Evolutionary conservation across 2,888 invertebrate species (phyloP).

Genomic region (Amphimallon solstitiale): DNA sequence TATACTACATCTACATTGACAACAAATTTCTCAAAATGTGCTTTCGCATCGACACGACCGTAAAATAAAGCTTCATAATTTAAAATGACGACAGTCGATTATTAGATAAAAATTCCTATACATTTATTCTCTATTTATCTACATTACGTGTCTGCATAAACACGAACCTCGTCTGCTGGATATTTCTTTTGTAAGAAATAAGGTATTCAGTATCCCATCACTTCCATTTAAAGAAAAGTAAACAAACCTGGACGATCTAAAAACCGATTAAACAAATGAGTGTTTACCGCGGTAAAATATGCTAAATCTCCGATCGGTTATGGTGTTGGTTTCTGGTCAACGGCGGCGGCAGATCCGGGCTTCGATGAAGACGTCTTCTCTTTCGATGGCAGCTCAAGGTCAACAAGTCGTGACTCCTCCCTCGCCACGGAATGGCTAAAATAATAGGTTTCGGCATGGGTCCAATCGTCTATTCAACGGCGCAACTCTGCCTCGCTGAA

Average conservation of each 20-base stretch:
- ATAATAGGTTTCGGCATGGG: slow-evolving; percentile 51
- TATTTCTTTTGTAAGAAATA: too few relatives aligned
- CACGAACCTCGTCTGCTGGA: too few relatives aligned
- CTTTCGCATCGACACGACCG: too few relatives aligned
- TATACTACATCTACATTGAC: too few relatives aligned
- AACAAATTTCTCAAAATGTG: too few relatives aligned
- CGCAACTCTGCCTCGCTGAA: background rate
- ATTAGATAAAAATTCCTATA: too few relatives aligned
- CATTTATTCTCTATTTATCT: too few relatives aligned
- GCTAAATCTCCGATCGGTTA: slow-evolving; percentile 41
- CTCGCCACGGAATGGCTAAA: slow-evolving; percentile 44
- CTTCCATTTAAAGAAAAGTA: slow-evolving; percentile 12
- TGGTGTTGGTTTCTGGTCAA: slow-evolving; percentile 45
- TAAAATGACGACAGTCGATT: too few relatives aligned
- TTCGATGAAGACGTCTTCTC: slow-evolving; percentile 59
- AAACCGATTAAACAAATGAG: slow-evolving; percentile 25
- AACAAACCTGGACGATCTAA: background rate
- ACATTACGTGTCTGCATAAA: too few relatives aligned
- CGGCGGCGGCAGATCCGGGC: slow-evolving; percentile 24
- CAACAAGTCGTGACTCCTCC: slow-evolving; percentile 50
- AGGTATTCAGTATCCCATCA: background rate
- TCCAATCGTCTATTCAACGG: slow-evolving; percentile 9
- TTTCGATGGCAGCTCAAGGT: slow-evolving; percentile 60
- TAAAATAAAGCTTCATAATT: too few relatives aligned
- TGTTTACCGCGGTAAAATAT: slow-evolving; percentile 24